Percentiles rank a stretch among this genome's conserved stretches.
Evolutionary conservation across 2,797 vertebrate species (phyloP).

Genomic region (Stomatorhinus walkeri): DNA sequence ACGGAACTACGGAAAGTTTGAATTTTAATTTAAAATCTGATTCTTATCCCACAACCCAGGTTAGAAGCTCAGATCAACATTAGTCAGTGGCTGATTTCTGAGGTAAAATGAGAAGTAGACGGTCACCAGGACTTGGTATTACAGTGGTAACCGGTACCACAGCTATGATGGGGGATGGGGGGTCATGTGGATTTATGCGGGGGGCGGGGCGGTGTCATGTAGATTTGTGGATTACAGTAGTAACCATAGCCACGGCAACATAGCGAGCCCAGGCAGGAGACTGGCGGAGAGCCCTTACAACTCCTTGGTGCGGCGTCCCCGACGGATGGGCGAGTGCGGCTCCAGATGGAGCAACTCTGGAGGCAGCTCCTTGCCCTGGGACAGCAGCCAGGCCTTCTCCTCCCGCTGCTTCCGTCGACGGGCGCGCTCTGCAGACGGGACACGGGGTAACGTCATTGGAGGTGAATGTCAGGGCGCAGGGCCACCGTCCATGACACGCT

Average conservation of each 20-base stretch:
- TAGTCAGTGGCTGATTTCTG: not conserved
- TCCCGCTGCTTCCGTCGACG: constrained; percentile 87
- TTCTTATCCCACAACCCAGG: not conserved
- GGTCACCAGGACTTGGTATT: not conserved
- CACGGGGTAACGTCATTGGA: not conserved
- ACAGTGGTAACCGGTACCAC: not conserved
- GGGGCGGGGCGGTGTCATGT: not conserved
- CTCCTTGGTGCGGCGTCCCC: constrained; percentile 72
- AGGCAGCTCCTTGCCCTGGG: constrained; percentile 87
- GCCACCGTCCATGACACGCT: not conserved
- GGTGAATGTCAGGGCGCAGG: not conserved
- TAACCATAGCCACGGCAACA: not conserved
- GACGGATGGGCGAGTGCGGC: constrained; percentile 72
- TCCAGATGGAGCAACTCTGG: constrained; percentile 85
- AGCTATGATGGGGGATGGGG: not conserved
- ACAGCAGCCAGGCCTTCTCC: constrained; percentile 83
- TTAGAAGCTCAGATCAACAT: not conserved
- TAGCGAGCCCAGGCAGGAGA: not conserved
- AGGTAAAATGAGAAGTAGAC: not conserved
- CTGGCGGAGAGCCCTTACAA: constrained; percentile 64
- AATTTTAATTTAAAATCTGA: not conserved
- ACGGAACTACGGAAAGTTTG: not conserved
- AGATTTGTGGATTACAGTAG: not conserved
- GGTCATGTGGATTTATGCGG: not conserved
- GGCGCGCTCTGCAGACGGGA: constrained; percentile 69